Evolutionary conservation across 2,113 vertebrate species (phyloP).

Genomic region (Dunckerocampus dactyliophorus): DNA sequence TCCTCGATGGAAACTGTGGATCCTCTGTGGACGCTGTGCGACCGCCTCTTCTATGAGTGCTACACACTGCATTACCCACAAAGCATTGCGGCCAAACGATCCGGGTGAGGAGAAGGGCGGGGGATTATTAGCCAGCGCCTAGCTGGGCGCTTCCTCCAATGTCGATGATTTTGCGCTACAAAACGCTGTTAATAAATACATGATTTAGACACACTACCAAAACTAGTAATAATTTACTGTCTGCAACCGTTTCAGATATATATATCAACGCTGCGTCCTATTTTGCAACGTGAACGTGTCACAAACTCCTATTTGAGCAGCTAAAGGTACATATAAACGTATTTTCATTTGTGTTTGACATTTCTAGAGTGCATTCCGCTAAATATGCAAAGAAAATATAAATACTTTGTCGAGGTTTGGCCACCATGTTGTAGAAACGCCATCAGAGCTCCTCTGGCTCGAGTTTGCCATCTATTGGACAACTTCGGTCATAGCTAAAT

Average conservation of each 20-base stretch:
- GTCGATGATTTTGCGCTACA: not conserved
- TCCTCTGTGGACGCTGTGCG: constrained; percentile 18
- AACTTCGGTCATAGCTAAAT: constrained; percentile 7
- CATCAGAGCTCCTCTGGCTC: not conserved
- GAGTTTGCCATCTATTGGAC: constrained; percentile 44
- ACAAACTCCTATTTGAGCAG: not conserved
- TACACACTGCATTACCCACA: constrained; percentile 61
- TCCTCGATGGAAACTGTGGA: constrained; percentile 42
- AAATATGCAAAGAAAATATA: not conserved
- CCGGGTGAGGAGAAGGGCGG: not conserved
- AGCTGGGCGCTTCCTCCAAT: not conserved
- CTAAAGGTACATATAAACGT: not conserved
- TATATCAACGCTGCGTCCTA: too few relatives aligned
- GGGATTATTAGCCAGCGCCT: constrained; percentile 20
- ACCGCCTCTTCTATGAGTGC: constrained; percentile 17
- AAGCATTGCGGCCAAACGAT: constrained; percentile 45
- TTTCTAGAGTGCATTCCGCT: not conserved
- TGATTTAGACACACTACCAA: too few relatives aligned
- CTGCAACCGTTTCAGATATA: not conserved
- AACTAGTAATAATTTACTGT: too few relatives aligned
- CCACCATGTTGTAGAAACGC: not conserved
- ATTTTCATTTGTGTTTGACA: not conserved
- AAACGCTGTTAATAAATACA: too few relatives aligned
- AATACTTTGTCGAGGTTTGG: not conserved
- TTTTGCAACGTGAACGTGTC: not conserved